Conservation (phyloP, 1,140 invertebrate species). For the Stegodyphus dumicola region DNA sequence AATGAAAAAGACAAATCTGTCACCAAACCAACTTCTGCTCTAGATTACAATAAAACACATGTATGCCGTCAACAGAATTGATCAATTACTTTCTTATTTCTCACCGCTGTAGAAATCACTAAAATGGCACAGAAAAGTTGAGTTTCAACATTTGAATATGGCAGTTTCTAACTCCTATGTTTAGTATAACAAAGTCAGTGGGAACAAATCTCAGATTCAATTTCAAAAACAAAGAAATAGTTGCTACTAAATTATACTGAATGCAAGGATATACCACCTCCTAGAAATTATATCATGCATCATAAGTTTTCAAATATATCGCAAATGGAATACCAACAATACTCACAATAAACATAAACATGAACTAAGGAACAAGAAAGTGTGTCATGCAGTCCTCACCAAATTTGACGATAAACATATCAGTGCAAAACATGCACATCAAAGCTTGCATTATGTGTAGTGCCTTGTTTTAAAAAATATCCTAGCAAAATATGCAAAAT, state of each 20-base stretch:
- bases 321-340: neutral
- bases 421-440: too few relatives aligned
- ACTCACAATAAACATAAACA: neutral
- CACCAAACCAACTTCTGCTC: too few relatives aligned
- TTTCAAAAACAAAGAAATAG: neutral
- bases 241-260: slow-evolving; percentile 5
- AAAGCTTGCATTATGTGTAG: too few relatives aligned
- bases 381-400: neutral
- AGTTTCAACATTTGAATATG: neutral
- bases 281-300: neutral
- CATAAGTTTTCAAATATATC: neutral
- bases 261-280: neutral
- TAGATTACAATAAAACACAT: too few relatives aligned
- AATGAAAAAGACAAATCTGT: too few relatives aligned
- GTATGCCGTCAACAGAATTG: too few relatives aligned
- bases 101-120: neutral
- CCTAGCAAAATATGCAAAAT: too few relatives aligned
- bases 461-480: too few relatives aligned
- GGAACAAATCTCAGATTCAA: neutral
- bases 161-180: neutral
- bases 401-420: neutral
- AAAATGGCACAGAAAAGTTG: neutral
- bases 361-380: neutral
- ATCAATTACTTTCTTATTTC: neutral
- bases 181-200: neutral